Evolutionary conservation across 2,888 invertebrate species (phyloP).

Genomic region (Drosophila silvestris): DNA sequence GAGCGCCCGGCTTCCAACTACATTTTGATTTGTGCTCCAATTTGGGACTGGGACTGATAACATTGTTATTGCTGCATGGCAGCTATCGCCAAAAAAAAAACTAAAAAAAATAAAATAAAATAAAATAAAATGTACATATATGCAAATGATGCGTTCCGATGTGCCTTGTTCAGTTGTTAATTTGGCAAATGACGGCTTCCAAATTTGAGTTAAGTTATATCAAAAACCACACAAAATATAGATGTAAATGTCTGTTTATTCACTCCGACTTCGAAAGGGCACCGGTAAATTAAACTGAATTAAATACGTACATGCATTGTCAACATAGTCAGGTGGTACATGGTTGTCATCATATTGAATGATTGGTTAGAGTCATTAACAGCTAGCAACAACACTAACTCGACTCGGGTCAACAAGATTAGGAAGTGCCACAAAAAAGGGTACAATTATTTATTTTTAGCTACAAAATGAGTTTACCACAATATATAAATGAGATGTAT

Average conservation of each 20-base stretch:
- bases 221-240: not conserved
- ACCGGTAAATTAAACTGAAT: not conserved
- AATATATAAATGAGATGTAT: not conserved
- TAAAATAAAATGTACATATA: conserved; percentile 17
- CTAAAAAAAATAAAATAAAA: conserved; percentile 12
- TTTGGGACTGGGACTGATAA: conserved; percentile 58
- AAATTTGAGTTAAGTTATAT: not conserved
- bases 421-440: conserved; percentile 18
- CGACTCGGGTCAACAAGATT: conserved; percentile 18
- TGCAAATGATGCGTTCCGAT: conserved; percentile 7
- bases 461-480: not conserved
- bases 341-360: conserved; percentile 27
- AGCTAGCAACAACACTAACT: not conserved
- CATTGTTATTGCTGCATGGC: conserved; percentile 55
- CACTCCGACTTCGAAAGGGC: not conserved
- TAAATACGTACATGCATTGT: conserved; percentile 5
- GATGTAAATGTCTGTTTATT: not conserved
- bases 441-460: not conserved
- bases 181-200: conserved; percentile 12
- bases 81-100: not conserved
- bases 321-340: conserved; percentile 5
- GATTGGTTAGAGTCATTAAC: conserved; percentile 17
- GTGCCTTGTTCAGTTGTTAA: conserved; percentile 11
- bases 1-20: conserved; percentile 50
- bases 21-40: conserved; percentile 67